phyloP scores from a whole-genome alignment of 2,113 vertebrate genomes.

The Psilopogon haemacephalus region DNA sequence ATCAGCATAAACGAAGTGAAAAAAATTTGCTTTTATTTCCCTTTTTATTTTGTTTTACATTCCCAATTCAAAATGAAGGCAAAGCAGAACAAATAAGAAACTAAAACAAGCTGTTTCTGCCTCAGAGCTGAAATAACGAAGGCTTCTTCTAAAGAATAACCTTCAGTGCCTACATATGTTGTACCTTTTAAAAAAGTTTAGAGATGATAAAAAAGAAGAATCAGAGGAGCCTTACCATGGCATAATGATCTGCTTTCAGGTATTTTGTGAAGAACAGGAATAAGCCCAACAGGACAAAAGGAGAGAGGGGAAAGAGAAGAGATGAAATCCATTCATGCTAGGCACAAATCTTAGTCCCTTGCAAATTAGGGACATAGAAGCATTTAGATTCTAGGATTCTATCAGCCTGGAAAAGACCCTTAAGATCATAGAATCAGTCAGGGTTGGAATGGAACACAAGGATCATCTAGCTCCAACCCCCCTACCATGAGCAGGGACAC shows the following conservation, averaged over 20 bases:
- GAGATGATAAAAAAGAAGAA: conserved; percentile 8
- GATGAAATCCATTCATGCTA: neutral
- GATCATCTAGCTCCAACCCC: no score
- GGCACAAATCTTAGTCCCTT: neutral
- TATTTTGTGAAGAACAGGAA: neutral
- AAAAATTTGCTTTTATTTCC: neutral
- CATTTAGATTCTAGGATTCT: no score
- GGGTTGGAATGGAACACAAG: no score
- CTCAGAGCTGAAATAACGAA: neutral
- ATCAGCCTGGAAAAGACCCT: neutral
- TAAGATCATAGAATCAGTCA: neutral
- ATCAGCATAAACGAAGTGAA: neutral
- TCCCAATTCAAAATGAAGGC: neutral
- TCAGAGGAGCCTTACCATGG: neutral
- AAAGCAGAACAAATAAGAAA: conserved; percentile 17
- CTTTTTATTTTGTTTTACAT: neutral
- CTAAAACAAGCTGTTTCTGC: neutral
- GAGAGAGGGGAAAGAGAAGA: neutral
- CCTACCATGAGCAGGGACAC: no score
- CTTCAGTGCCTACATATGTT: neutral
- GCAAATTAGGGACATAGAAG: neutral
- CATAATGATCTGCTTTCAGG: neutral
- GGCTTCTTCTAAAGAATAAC: neutral
- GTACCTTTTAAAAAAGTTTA: neutral
- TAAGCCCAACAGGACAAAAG: neutral